phyloP scores from a whole-genome alignment of 2,113 vertebrate species.

The Quiscalus mexicanus region DNA sequence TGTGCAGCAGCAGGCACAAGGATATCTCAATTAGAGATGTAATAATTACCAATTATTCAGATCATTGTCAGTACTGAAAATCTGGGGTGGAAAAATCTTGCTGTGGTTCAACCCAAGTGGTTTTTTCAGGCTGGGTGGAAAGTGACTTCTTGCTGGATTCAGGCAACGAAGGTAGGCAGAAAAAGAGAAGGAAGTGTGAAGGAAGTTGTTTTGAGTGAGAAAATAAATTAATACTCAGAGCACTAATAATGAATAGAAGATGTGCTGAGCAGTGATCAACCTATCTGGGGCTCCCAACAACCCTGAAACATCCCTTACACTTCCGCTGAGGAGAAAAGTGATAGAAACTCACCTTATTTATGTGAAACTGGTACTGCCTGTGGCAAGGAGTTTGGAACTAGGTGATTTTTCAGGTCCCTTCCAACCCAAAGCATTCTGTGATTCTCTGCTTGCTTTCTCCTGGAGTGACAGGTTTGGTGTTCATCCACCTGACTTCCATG shows the following conservation, averaged over 20 bases:
- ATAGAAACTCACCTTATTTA: fast-evolving
- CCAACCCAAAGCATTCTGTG: not conserved
- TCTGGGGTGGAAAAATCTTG: not conserved
- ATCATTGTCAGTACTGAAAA: not conserved
- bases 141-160: not conserved
- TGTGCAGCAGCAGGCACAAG: not conserved
- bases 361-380: fast-evolving
- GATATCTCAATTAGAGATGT: not conserved
- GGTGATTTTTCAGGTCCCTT: not conserved
- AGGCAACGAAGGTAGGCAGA: not conserved
- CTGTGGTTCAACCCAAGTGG: not conserved
- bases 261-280: not conserved
- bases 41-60: not conserved
- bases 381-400: not conserved
- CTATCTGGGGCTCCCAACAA: not conserved
- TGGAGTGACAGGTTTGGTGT: not conserved
- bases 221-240: not conserved
- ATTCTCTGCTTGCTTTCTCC: not conserved
- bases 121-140: not conserved
- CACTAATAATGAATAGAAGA: not conserved
- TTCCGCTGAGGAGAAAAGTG: not conserved
- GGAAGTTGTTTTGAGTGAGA: not conserved
- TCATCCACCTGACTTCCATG: fast-evolving
- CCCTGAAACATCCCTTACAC: not conserved
- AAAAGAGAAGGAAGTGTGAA: not conserved